Evolutionary conservation across 2,888 invertebrate genomes (phyloP), one percentile per base, ranked within the genome.

Genomic region (Octodonta nipae): DNA sequence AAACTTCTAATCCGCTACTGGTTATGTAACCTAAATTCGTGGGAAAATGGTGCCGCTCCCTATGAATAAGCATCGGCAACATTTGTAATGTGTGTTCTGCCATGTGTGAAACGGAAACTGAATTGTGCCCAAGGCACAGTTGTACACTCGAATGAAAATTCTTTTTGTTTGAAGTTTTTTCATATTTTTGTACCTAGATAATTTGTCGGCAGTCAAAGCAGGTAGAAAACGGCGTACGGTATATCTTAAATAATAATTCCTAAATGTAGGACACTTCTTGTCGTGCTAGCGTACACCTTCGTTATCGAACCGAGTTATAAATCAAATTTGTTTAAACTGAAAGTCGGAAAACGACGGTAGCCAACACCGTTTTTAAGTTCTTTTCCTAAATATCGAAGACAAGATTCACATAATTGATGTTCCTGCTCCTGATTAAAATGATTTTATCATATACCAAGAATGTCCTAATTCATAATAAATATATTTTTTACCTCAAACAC

Each of bases 61-160:
- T 46, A 38, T 31, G 37, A 33, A 54, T 42, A 33, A 43, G 45
- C 42, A 44, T 43, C 45, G 40, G 44, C 50, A 55, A 51, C 57
- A 51, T 56, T 55, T 52, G 57, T 58, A 58, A 56, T 54, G 52
- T 55, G 58, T 61, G 61, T 50, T 50, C 59, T 51, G 47, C 54
- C 59, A 61, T 61, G 61, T 60, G 61, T 56, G 55, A 60, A 60
- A 54, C 61, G 61, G 61, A 61, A 61, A 60, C 58, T 53, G 55
- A 55, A 58, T 54, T 49, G 35, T 41, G 54, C 59, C 56, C 47
- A 51, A 56, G 58, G 58, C 57, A 55, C 50, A 55, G 52, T 30
- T 31, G 49, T 46, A 52, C 53, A 52, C 47, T 56, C 53, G 44
- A 44, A 43, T 46, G 47, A 46, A 53, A 51, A 51, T 48, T 46